Evolutionary conservation across 1,140 invertebrate species (phyloP).

Genomic region (Drosophila trapezifrons): DNA sequence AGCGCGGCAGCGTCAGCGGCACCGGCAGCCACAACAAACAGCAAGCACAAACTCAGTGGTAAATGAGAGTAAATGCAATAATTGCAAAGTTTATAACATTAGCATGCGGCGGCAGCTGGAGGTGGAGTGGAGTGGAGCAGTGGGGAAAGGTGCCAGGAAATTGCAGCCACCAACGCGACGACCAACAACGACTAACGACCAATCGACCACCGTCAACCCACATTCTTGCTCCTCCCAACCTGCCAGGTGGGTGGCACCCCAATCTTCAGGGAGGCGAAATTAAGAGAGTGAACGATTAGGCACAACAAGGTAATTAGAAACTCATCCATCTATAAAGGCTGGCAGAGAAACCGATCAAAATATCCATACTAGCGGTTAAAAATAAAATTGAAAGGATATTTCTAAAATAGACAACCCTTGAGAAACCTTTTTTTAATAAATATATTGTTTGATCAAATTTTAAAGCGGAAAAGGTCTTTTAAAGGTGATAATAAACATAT

Average conservation of each 20-base stretch:
- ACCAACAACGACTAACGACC: conserved; percentile 41
- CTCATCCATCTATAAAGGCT: conserved; percentile 34
- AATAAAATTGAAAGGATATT: background rate
- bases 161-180: conserved; percentile 67
- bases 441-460: no score
- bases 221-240: conserved; percentile 40
- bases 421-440: background rate
- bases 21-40: conserved; percentile 32
- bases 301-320: conserved; percentile 46
- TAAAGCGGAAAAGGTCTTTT: no score
- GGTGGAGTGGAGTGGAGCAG: background rate
- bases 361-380: background rate
- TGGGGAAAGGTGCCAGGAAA: conserved; percentile 47
- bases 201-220: conserved; percentile 64
- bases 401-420: background rate
- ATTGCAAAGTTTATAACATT: conserved; percentile 80
- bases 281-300: conserved; percentile 14
- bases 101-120: conserved; percentile 30
- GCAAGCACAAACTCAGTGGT: conserved; percentile 51
- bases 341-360: conserved; percentile 1
- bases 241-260: conserved; percentile 18
- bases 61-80: conserved; percentile 82
- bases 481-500: no score
- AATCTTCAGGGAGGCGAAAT: background rate
- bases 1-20: conserved; percentile 39